Base-by-base conservation (phyloP, 2,888 invertebrate genomes). In the Amblyjoppa proteus region DNA sequence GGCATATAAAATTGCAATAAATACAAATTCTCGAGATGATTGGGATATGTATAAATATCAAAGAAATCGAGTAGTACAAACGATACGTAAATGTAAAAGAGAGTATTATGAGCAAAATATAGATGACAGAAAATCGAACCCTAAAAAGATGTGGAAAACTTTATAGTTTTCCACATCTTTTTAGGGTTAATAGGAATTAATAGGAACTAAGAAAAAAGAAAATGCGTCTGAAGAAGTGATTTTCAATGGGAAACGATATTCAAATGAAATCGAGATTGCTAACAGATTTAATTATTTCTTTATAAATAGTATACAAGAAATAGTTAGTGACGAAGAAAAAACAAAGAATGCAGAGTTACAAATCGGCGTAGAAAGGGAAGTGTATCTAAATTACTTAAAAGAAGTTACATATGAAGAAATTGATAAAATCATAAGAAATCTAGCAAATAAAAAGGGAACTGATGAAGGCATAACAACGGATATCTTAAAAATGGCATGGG, bases 221-320 rank as follows among this genome's bases (percentile, higher is more conserved):
- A 25, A n/a, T 45, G 34, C 9, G 38, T 13, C n/a, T 16, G 41
- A 58, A 38, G 11, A 34, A 38, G n/a, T 16, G 28, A n/a, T 28
- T 20, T 31, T 49, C 9, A 13, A 7, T 38, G n/a, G 45, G 5
- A 38, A 20, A 13, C 20, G 16, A 28, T 20, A 11, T 16, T 5
- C 5, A 4, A 53, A 53, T 53, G 6, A 16, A 16, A 53, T 5
- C 5, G 38, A 76, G 20, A 34, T 64, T 41, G 66, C 64, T 6
- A 51, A 68, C 61, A 53, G 20, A 13, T 66, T 77, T n/a, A 51
- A 68, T 31, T 0, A 25, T 7, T 68, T 68, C 20, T 66, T 77
- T 77, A 5, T 68, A 4, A 25, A 53, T 28, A 68, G 77, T 77
- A 68, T 77, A 20, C 49, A 68, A 38, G 51, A 66, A 25, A 53